Base-by-base conservation (phyloP, 2,888 invertebrate species). In the Scrobipalpa costella region DNA sequence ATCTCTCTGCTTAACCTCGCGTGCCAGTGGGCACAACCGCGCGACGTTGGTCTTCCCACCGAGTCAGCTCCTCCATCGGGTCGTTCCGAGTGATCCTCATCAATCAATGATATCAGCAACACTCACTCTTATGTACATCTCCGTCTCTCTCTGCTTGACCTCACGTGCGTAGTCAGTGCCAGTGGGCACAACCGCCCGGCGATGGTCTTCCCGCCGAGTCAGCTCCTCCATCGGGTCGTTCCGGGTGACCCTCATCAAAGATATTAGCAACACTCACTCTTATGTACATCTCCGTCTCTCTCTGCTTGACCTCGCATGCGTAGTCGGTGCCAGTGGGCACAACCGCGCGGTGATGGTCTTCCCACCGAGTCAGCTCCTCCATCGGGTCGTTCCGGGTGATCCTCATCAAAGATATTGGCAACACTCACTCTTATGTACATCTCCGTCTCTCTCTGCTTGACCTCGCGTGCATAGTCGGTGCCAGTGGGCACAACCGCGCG, bases 111-210 rank as follows among this genome's bases (percentile, higher is more conserved):
- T 5, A 27, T 27, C 27, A 27, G 27, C 5, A 27, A 27, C 2
- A 50, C 61, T 38, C 38, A 61, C 90, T 84, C 79, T 78, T 66
- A 83, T 71, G 69, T 88, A 89, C 62, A 78, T 65, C 49, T 85
- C 76, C 0, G 75, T 78, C 78, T 90, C 90, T 57, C 71, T 77
- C 15, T 79, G 69, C 62, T 80, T 83, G 17, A 86, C 73, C 74
- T 83, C 84, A n/a, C 77, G 77, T 2, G 84, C 84, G 67, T 89
- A 89, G 64, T 84, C 85, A 0, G 83, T 86, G 9, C 88, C 88
- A 63, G 73, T 77, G 11, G 77, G 69, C 21, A 85, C 66, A 19
- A 80, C 74, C 5, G 88, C 78, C 38, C 75, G 81, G 0, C 86
- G 84, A 68, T 90, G 88, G 63, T 85, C 85, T 65, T 82, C 82